A percentile compares a stretch with the other conserved stretches of the same genome.
Conservation (phyloP, 2,888 invertebrate species). For the Bhutanitis thaidina region DNA sequence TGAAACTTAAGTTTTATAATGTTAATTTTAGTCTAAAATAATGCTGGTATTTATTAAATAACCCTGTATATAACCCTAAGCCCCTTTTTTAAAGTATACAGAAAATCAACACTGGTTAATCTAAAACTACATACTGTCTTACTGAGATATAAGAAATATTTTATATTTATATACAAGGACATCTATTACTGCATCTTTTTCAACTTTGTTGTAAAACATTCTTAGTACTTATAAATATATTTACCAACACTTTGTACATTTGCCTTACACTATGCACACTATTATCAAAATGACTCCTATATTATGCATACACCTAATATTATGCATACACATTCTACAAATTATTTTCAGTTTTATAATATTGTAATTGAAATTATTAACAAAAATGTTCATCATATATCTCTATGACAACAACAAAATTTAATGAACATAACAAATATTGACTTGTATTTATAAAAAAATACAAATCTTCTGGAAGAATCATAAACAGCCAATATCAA, state of each 20-base stretch:
- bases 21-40: too few species aligned
- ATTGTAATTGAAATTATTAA: too few species aligned
- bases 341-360: background rate
- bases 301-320: conserved; percentile 9
- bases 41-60: too few species aligned
- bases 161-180: background rate
- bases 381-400: background rate
- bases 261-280: conserved; percentile 13
- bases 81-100: too few species aligned
- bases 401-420: background rate
- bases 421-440: conserved; percentile 1
- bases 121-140: too few species aligned
- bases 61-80: too few species aligned
- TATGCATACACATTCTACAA: conserved; percentile 5
- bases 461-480: conserved; percentile 5
- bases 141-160: background rate
- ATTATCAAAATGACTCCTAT: conserved; percentile 3
- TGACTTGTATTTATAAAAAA: conserved; percentile 9
- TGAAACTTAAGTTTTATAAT: too few species aligned
- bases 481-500: conserved; percentile 4
- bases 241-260: conserved; percentile 20
- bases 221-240: conserved; percentile 1
- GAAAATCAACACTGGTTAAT: too few species aligned
- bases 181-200: background rate
- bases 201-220: conserved; percentile 11